Evolutionary conservation across 2,113 vertebrate species (phyloP).

Genomic region (Eubucco bourcierii): DNA sequence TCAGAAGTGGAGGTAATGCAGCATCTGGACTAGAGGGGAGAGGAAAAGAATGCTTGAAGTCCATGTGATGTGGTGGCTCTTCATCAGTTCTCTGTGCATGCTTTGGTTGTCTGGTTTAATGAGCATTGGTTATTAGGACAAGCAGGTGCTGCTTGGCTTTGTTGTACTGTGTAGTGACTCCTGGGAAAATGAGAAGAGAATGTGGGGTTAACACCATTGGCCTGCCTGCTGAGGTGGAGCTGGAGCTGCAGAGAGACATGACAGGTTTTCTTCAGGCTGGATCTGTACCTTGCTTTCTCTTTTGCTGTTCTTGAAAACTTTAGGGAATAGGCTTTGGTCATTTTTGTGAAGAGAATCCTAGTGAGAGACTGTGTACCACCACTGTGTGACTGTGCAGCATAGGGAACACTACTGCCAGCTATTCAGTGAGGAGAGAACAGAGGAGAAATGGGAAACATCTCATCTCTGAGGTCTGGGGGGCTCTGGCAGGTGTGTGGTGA

Average conservation of each 20-base stretch:
- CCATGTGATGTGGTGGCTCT: neutral
- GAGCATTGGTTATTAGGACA: neutral
- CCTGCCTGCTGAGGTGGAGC: neutral
- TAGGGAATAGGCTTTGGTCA: neutral
- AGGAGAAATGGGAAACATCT: neutral
- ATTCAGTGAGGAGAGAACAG: neutral
- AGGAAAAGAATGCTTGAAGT: neutral
- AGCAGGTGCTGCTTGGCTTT: neutral
- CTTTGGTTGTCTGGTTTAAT: neutral
- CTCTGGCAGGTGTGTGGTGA: neutral
- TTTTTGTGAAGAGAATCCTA: neutral
- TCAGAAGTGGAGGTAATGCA: neutral
- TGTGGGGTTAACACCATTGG: neutral
- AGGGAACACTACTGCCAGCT: accelerated
- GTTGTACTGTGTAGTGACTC: neutral
- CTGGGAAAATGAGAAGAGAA: neutral
- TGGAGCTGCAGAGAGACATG: neutral
- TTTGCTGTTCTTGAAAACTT: neutral
- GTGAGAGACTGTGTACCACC: accelerated
- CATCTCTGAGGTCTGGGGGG: neutral
- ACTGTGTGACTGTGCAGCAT: accelerated
- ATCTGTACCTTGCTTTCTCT: neutral
- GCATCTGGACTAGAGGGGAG: neutral
- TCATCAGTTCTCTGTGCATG: neutral
- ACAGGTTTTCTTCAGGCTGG: neutral